phyloP scores from a whole-genome alignment of 2,888 invertebrate genomes.

The Thereva nobilitata region DNA sequence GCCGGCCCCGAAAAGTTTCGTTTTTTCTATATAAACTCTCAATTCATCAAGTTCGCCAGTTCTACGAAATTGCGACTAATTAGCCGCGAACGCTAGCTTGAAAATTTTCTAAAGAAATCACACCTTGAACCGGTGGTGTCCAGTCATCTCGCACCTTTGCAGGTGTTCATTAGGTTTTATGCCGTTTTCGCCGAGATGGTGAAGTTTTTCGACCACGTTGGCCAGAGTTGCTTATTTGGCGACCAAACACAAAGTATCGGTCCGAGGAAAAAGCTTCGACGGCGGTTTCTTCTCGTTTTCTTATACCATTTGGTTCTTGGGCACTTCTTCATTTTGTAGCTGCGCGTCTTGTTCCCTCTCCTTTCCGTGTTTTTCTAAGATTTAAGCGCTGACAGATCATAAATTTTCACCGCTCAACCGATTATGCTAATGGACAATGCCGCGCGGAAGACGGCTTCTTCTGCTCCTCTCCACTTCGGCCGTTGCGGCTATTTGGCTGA shows the following conservation, averaged over 20 bases:
- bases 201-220: conserved; percentile 1
- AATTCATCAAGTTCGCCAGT: neutral
- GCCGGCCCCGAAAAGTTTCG: neutral
- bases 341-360: neutral
- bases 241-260: conserved; percentile 3
- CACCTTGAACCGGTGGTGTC: neutral
- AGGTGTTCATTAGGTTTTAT: neutral
- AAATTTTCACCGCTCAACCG: conserved; percentile 22
- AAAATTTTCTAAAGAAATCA: neutral
- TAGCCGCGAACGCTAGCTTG: conserved; percentile 2
- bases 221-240: conserved; percentile 4
- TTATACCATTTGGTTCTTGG: neutral
- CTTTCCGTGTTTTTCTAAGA: conserved; percentile 6
- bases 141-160: conserved; percentile 25
- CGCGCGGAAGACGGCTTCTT: conserved; percentile 1
- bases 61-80: conserved; percentile 27
- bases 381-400: conserved; percentile 28
- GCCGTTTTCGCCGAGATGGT: neutral
- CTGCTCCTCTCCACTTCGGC: neutral
- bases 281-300: conserved; percentile 4
- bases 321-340: no score
- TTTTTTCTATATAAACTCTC: neutral
- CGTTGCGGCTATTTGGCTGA: no score
- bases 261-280: neutral
- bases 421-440: conserved; percentile 25